These are phyloP conservation scores for Gymnobelideus leadbeateri DNA, from an alignment of 2,113 vertebrate genomes.

Conservation along the genomic window DNA sequence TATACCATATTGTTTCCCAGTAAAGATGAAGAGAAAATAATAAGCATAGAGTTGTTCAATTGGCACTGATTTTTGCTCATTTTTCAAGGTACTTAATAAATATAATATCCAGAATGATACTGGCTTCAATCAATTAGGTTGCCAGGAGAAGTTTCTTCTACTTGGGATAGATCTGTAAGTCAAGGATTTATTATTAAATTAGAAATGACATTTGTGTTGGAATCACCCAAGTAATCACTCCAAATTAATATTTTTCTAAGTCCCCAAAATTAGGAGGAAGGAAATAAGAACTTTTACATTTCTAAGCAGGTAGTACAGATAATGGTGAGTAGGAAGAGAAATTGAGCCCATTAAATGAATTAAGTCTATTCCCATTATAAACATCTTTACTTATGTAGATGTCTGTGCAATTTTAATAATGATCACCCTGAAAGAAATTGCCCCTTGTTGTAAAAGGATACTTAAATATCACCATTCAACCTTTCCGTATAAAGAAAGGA, in stretches of 20 bases:
- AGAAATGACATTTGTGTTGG: neutral
- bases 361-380: constrained; percentile 21
- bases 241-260: neutral
- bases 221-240: neutral
- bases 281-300: neutral
- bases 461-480: constrained; percentile 67
- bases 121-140: constrained; percentile 1
- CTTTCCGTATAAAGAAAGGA: constrained; percentile 55
- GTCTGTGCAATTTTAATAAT: constrained; percentile 54
- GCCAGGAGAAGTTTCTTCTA: neutral
- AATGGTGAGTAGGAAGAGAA: neutral
- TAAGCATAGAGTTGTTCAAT: neutral
- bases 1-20: neutral
- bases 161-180: constrained; percentile 25
- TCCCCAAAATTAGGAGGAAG: neutral
- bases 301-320: neutral
- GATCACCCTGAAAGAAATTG: constrained; percentile 52
- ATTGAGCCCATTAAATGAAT: neutral
- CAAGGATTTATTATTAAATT: neutral
- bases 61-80: neutral
- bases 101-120: neutral
- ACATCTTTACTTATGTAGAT: constrained; percentile 24
- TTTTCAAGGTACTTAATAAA: neutral
- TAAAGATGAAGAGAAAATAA: constrained; percentile 23
- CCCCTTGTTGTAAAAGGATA: constrained; percentile 51